Conservation (phyloP, 2,113 vertebrate genomes). For the Thunnus thynnus region DNA sequence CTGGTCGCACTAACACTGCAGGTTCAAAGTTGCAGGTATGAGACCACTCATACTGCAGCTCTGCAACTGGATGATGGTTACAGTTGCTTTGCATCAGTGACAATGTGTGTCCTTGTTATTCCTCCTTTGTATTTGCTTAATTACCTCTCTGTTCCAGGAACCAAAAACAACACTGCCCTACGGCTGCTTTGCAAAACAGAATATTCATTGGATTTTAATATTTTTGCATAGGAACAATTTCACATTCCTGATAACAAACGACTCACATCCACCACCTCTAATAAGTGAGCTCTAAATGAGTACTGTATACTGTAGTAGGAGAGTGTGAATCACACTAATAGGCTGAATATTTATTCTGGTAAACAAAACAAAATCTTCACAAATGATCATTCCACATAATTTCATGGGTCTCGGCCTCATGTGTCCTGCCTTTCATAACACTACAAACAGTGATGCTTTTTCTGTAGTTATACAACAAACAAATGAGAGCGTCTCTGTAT, state of each 20-base stretch:
- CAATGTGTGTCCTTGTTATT: not conserved
- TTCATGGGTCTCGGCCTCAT: slow-evolving; percentile 34
- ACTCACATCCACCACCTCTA: not conserved
- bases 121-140: slow-evolving; percentile 1
- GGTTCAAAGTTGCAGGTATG: not conserved
- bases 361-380: slow-evolving; percentile 43
- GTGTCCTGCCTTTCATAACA: slow-evolving; percentile 13
- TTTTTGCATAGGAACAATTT: not conserved
- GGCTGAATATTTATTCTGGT: slow-evolving; percentile 21
- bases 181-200: slow-evolving; percentile 7
- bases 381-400: slow-evolving; percentile 33
- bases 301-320: not conserved
- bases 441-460: slow-evolving; percentile 25
- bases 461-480: slow-evolving; percentile 1
- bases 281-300: slow-evolving; percentile 31
- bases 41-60: not conserved
- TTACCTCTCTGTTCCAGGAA: not conserved
- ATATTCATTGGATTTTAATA: slow-evolving; percentile 29
- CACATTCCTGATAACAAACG: slow-evolving; percentile 8
- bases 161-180: not conserved
- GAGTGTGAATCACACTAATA: slow-evolving; percentile 18
- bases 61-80: not conserved
- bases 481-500: slow-evolving; percentile 2
- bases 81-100: slow-evolving; percentile 2
- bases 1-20: too few relatives aligned